Evolutionary conservation across 2,113 vertebrate species (phyloP).

Genomic region (Petroica traversi): DNA sequence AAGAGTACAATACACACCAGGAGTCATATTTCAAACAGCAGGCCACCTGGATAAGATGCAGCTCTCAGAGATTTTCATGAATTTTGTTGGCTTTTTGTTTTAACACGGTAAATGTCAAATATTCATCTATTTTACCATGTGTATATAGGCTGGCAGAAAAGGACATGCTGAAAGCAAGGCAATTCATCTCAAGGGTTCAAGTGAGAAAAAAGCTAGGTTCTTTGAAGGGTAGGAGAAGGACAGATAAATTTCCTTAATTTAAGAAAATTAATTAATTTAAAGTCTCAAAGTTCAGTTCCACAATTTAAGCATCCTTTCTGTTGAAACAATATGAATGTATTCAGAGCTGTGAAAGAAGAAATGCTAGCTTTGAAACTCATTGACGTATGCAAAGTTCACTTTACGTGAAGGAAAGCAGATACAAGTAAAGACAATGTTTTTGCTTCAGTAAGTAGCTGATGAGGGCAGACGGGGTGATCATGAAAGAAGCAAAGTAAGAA

Average conservation of each 20-base stretch:
- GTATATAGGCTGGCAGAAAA: conserved; percentile 39
- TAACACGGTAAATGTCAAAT: conserved; percentile 35
- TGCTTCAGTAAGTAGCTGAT: neutral
- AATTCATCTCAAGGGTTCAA: neutral
- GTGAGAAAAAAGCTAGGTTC: neutral
- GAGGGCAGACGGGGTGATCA: fast-evolving
- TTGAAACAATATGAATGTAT: neutral
- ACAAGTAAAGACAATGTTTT: neutral
- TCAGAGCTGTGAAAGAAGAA: neutral
- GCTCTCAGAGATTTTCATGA: conserved; percentile 35
- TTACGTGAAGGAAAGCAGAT: neutral
- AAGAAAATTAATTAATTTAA: neutral
- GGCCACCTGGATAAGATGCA: conserved; percentile 51
- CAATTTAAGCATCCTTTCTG: neutral
- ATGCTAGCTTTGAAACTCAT: neutral
- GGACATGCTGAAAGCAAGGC: neutral
- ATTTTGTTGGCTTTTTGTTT: conserved; percentile 59
- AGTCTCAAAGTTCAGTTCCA: neutral
- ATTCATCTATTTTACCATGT: conserved; percentile 36
- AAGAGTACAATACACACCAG: conserved; percentile 67
- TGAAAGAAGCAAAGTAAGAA: neutral
- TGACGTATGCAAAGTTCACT: neutral
- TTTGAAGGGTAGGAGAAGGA: neutral
- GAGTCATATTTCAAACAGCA: conserved; percentile 74
- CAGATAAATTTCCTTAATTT: neutral